Base-by-base conservation (phyloP, 1,140 invertebrate species). In the Drosophila ohnishii region DNA sequence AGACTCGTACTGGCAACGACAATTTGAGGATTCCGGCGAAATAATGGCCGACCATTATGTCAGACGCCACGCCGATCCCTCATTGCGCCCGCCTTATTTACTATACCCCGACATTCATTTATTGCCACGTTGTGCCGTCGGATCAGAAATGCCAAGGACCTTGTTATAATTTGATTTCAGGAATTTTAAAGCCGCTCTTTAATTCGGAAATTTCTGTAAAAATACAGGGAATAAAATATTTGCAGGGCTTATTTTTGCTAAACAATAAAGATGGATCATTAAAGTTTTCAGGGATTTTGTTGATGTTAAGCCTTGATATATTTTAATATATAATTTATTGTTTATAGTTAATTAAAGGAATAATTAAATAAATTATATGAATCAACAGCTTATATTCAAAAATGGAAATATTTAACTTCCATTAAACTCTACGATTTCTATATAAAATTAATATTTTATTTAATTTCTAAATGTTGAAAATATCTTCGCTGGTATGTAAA, bases 21-120 rank as follows among this genome's bases (percentile, higher is more conserved):
- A 79, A 83, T 73, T 76, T 69, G 34, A 67, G 72, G 58, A 80
- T 88, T 78, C 67, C 75, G 67, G 50, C 71, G 62, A 80, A 86
- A 88, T 88, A 88, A 81, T 88, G 84, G 79, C 80, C 72, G 84
- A 83, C 80, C 78, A 88, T 88, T 83, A 80, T 77, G 80, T 60
- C 56, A 40, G 48, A 34, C 44, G 53, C 47, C 58, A 30, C 44
- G 53, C 32, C 62, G 40, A 64, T 64, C 39, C 70, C 51, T 57
- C 59, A 56, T 59, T 50, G 47, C 28, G 47, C 47, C 39, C 40
- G 44, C 39, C 55, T 32, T 66, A 53, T 69, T 69, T 69, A 44
- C 47, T 53, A 14, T 53, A 30, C 47, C 65, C 62, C 50, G 47
- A 66, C 62, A 69, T 37, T 66, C 47, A 69, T 50, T 40, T 51